Conservation (phyloP, 1,140 invertebrate genomes). For the Onthophagus taurus region DNA sequence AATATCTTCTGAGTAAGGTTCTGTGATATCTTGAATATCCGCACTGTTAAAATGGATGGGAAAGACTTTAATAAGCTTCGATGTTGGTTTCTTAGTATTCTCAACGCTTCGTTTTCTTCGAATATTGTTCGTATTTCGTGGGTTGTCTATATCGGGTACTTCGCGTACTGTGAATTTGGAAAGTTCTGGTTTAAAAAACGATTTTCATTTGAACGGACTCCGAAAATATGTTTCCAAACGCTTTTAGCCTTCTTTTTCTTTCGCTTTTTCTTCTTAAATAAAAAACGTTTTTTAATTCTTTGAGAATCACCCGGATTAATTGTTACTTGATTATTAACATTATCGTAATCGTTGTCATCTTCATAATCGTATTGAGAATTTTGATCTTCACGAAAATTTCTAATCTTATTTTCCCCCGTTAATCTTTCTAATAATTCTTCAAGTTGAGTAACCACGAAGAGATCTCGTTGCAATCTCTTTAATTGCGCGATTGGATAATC, state of each 20-base stretch:
- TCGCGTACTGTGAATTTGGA: slow-evolving; percentile 14
- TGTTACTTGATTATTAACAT: not conserved
- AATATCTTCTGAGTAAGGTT: not conserved
- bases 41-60: not conserved
- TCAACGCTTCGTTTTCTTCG: not conserved
- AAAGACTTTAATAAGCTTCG: not conserved
- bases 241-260: slow-evolving; percentile 10
- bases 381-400: slow-evolving; percentile 11
- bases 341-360: not conserved
- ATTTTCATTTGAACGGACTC: slow-evolving; percentile 2
- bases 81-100: not conserved
- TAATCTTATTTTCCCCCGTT: not conserved
- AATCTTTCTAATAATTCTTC: slow-evolving; percentile 2
- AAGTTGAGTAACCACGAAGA: slow-evolving; percentile 3
- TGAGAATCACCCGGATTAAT: not conserved
- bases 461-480: slow-evolving; percentile 1
- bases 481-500: too few species aligned
- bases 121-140: slow-evolving; percentile 2
- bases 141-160: slow-evolving; percentile 3
- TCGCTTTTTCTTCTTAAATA: slow-evolving; percentile 1
- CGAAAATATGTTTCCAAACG: slow-evolving; percentile 9
- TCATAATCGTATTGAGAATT: slow-evolving; percentile 6
- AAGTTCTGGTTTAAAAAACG: slow-evolving; percentile 14
- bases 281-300: slow-evolving; percentile 7
- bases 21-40: not conserved